Base-by-base conservation (phyloP, 2,888 invertebrate species). In the Cybosia mesomella region DNA sequence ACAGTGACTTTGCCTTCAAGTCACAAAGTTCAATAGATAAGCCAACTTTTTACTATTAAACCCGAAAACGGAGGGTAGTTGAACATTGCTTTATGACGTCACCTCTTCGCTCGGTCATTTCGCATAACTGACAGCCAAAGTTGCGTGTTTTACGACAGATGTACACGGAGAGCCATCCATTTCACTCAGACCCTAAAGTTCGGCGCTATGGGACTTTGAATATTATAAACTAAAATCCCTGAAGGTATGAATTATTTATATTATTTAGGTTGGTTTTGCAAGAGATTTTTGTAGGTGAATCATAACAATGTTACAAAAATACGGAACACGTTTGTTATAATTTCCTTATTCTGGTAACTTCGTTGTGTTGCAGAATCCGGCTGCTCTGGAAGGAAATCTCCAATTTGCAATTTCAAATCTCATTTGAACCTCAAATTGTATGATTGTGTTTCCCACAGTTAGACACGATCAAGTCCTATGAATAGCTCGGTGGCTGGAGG, bases 111-210 rank as follows among this genome's bases (percentile, higher is more conserved):
- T 24, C 59, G 73, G 68, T 71, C 70, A 66, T 75, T 73, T 72
- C 58, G 60, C 65, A 64, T 66, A 71, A 70, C 64, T 36, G 28
- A 63, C 55, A 60, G 60, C 62, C 71, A 67, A 71, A 72, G 73
- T 81, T 77, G 64, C 58, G 53, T 70, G 72, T 79, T 79, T 75
- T 71, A 81, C 67, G 72, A 64, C 69, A 66, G 66, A 63, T 60
- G 71, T 60, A 66, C 63, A 58, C 57, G 55, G 65, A 59, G 66
- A n/a, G 36, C 68, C 73, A 74, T 76, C 73, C 70, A 72, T 82
- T 74, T 80, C 74, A 82, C 69, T 77, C 77, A 77, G 74, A 73
- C 71, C 73, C 72, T 67, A 73, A 79, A 81, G 71, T 79, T 81
- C 13, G 34, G 65, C 70, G 73, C 62, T 57, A 64, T 58, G 75